These are phyloP conservation scores for Heliconius hermathena DNA, from an alignment of 1,140 invertebrate species.

Conservation along the genomic window DNA sequence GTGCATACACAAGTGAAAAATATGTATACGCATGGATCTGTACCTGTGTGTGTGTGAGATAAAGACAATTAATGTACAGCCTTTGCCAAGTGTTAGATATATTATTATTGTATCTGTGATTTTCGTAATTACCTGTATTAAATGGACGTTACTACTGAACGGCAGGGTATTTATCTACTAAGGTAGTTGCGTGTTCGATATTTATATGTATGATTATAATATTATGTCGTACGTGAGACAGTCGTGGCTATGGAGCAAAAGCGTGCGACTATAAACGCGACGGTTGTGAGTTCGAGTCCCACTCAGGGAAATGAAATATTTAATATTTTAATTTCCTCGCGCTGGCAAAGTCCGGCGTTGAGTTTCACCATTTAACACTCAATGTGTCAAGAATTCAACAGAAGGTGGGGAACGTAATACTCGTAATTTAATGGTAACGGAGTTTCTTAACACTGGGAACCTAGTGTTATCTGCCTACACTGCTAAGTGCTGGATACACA, in stretches of 20 bases:
- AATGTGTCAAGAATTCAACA: too few species aligned
- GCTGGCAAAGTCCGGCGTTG: too few species aligned
- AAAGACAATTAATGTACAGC: conserved; percentile 20
- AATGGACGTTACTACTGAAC: neutral
- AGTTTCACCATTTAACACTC: too few species aligned
- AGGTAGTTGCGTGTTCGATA: neutral
- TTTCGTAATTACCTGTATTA: conserved; percentile 10
- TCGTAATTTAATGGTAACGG: too few species aligned
- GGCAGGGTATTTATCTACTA: neutral
- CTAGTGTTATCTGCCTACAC: too few species aligned
- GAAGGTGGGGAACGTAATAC: too few species aligned
- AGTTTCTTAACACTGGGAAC: too few species aligned
- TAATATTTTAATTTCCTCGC: too few species aligned
- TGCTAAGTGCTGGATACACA: too few species aligned
- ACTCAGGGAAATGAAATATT: neutral
- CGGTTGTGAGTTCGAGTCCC: neutral
- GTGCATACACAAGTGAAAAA: conserved; percentile 31
- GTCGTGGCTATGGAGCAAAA: too few species aligned
- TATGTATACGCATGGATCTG: neutral
- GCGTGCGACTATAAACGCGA: neutral
- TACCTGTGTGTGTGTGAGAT: neutral
- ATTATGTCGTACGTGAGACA: too few species aligned
- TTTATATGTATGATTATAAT: neutral
- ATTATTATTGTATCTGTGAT: conserved; percentile 14
- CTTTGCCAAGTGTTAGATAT: neutral